phyloP scores from a whole-genome alignment of 2,797 vertebrate genomes.

The Crenuchus spilurus region DNA sequence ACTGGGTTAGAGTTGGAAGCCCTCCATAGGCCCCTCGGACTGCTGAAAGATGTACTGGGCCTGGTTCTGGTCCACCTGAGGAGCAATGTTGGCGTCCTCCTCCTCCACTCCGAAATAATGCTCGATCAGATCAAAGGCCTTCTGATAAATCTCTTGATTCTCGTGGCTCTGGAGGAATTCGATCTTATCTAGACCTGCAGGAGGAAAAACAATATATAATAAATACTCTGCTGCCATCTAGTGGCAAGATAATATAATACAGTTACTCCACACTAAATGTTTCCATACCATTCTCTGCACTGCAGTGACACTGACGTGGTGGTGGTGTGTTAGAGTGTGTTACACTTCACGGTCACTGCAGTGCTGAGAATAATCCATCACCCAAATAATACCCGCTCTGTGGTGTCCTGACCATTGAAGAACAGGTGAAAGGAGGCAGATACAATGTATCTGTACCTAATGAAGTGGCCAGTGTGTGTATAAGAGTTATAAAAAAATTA shows the following conservation, averaged over 20 bases:
- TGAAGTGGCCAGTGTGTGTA: no score
- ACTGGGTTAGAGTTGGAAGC: conserved; percentile 83
- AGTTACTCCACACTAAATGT: not conserved
- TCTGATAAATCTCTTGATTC: conserved; percentile 90
- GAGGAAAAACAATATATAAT: not conserved
- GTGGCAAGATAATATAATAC: not conserved
- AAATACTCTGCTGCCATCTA: conserved; percentile 11
- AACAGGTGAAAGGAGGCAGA: no score
- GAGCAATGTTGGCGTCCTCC: conserved; percentile 85
- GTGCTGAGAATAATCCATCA: no score
- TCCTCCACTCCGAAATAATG: conserved; percentile 89
- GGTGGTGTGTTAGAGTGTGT: no score
- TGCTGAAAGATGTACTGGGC: conserved; percentile 90
- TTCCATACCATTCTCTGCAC: no score
- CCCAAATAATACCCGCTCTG: no score
- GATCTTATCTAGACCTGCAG: conserved; percentile 87
- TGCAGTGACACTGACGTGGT: no score
- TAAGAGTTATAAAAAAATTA: no score
- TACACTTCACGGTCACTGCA: no score
- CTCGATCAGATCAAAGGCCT: conserved; percentile 88
- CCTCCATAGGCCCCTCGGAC: conserved; percentile 87
- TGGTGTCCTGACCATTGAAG: no score
- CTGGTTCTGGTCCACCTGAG: conserved; percentile 88
- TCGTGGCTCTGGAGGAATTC: conserved; percentile 89
- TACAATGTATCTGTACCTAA: no score